Percentiles rank a stretch among this genome's conserved stretches.
Conservation (phyloP, 2,797 vertebrate genomes). For the Falco concolor region DNA sequence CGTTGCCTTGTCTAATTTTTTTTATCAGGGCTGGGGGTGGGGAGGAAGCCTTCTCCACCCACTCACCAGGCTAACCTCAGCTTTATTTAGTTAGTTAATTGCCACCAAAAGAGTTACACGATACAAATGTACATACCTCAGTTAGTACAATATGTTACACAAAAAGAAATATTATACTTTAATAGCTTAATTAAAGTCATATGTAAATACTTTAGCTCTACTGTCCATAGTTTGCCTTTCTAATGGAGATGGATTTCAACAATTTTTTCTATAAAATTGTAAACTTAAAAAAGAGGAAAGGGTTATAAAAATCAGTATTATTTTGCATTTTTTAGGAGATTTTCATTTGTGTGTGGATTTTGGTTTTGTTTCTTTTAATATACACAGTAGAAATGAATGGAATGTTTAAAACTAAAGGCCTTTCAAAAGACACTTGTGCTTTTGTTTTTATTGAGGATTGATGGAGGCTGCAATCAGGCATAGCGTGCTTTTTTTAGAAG, state of each 20-base stretch:
- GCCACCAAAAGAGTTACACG: neutral
- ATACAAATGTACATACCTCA: neutral
- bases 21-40: neutral
- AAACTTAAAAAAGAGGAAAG: neutral
- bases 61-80: neutral
- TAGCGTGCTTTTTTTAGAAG: neutral
- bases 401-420: neutral
- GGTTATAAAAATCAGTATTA: neutral
- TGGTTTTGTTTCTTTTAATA: neutral
- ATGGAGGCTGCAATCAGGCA: neutral
- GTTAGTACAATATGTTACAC: neutral
- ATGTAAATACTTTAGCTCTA: neutral
- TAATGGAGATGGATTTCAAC: neutral
- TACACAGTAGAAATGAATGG: neutral
- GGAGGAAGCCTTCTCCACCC: neutral
- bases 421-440: neutral
- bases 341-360: neutral
- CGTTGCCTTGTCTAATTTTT: neutral
- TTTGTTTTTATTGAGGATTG: neutral
- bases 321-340: neutral
- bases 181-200: neutral
- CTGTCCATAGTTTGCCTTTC: neutral
- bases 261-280: neutral
- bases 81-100: neutral
- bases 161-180: neutral